Base-by-base conservation (phyloP, 2,797 vertebrate species). In the Coregonus suidteri region DNA sequence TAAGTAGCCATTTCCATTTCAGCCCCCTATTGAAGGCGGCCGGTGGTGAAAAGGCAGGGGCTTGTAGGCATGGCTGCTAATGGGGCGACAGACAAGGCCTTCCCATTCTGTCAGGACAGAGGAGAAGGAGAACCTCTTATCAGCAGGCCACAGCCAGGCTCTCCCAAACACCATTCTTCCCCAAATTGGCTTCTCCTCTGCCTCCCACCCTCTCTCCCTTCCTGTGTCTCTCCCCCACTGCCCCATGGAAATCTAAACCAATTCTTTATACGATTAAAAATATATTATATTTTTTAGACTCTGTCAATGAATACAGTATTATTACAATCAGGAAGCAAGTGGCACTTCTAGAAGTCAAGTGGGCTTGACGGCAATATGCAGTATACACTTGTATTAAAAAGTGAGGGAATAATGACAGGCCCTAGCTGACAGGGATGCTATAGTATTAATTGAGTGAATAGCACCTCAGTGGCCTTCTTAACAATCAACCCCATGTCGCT, bases 1-100 rank as follows among this genome's bases (percentile, higher is more conserved):
- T 92, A 92, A 93, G 92, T 93, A 93, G 95, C 93, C 93, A 93
- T 95, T 95, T 95, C 93, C 94, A 95, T 96, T 95, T 86, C 75
- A 83, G 81, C 74, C 73, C 79, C 75, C 75, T 75, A 87, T 82
- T 88, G 88, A 88, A 86, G 84, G 71, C 77, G 62, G 83, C 70
- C 84, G 81, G 83, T 87, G 89, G 81, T 88, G 87, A 95, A 94
- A 93, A 92, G 92, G 86, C 92, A 80, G 77, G 91, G 93, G 90
- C 91, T 91, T 94, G 94, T 94, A 94, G 94, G 91, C 93, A 95
- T 92, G 92, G 95, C 89, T 92, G 95, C 95, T 95, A 96, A 95
- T 94, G 90, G 94, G 93, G 91, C 91, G 86, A 94, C 90, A 92
- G 94, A 95, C 95, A 95, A 94, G 94, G 90, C 89, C 92, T 93